Evolutionary conservation across 2,888 invertebrate species (phyloP), one percentile per base, ranked within the genome.

Genomic region (Acholoe squamosa): DNA sequence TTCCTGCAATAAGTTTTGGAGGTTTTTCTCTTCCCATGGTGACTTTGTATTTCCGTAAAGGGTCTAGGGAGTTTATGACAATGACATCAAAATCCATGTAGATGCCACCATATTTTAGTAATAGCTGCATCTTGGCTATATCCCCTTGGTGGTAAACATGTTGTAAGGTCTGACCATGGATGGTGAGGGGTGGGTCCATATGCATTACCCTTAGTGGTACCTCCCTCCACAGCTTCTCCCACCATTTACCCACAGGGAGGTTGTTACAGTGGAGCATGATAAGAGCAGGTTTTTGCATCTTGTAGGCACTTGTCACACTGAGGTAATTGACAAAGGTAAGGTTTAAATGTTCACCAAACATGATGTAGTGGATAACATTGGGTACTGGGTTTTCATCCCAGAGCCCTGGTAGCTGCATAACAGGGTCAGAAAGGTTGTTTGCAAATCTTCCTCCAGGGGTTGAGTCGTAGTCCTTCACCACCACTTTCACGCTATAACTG

Each of bases 301-400:
- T 92, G 84, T 92, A 89, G 19, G 93, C 93, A 43, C 92, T 92
- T 77, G 91, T 52, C 25, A 93, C 91, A 89, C 93, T 93, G 28
- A 93, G 84, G 71, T 92, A 92, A 86, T 93, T 91, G 51, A 92
- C 51, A 84, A 93, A 93, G 56, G 84, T 43, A 89, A 92, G 89
- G n/a, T 89, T 77, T 22, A 51, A 56, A 34, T 89, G 22, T 22
- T 91, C 56, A 0, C 91, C 91, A 89, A 92, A 93, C 92, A 92
- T 92, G 10, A 92, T 91, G 89, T 91, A 93, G 84, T 93, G 93
- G 16, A 93, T 92, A 34, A 93, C 89, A 77, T 92, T 93, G 1
- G 93, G 93, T n/a, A 93, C 92, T 0, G 91, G 28, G 54, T 56
- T 25, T 0, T 25, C 34, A 7, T 22, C 43, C 43, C 43, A 43